A percentile compares a stretch with the other conserved stretches of the same genome.
phyloP scores from a whole-genome alignment of 2,797 vertebrate species.

The Basileuterus tristriatus region DNA sequence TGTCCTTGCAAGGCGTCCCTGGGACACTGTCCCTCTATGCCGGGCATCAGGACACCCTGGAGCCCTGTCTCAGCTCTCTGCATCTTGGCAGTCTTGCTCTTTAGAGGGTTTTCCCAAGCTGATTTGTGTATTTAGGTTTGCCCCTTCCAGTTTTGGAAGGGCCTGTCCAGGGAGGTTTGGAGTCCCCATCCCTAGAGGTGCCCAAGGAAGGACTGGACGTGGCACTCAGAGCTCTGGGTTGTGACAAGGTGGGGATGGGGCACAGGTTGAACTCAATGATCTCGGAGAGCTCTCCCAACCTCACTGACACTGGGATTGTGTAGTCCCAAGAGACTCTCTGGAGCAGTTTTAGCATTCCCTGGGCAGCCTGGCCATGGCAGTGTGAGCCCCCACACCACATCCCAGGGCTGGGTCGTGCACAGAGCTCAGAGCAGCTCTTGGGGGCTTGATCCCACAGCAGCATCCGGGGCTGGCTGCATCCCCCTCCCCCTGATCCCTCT shows the following conservation, averaged over 20 bases:
- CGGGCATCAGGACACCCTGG: rapidly evolving
- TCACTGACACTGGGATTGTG: no score
- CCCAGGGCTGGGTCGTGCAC: rapidly evolving
- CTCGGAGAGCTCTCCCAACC: rapidly evolving
- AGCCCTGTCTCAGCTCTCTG: background rate
- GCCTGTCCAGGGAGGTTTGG: background rate
- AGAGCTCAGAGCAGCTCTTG: rapidly evolving
- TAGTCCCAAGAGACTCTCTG: background rate
- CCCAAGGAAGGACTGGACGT: rapidly evolving
- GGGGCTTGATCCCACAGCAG: rapidly evolving
- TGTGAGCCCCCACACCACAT: no score
- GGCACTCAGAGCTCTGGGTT: background rate
- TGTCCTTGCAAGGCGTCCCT: background rate
- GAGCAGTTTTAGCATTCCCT: background rate
- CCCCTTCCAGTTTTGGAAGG: background rate
- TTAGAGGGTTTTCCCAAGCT: background rate
- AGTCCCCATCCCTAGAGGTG: background rate
- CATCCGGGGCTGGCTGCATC: background rate
- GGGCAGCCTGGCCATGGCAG: background rate
- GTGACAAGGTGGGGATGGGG: rapidly evolving
- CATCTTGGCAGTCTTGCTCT: rapidly evolving
- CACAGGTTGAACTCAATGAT: rapidly evolving
- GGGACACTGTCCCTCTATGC: rapidly evolving
- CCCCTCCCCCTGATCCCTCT: background rate
- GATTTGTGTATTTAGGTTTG: background rate